Percentiles rank a stretch among this genome's conserved stretches.
phyloP scores from a whole-genome alignment of 2,888 invertebrate species.

The Syritta pipiens region DNA sequence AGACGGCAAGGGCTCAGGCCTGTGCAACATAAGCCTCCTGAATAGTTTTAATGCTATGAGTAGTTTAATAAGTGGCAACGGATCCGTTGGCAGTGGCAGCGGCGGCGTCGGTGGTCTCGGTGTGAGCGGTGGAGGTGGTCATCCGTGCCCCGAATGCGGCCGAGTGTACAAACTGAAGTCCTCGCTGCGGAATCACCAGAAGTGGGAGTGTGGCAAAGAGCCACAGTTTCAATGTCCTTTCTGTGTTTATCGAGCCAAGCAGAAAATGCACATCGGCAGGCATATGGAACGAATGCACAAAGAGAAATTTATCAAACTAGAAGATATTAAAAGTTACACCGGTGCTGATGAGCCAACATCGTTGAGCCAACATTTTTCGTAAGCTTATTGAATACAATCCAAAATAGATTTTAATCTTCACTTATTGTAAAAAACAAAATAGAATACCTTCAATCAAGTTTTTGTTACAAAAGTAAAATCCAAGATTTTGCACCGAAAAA shows the following conservation, averaged over 20 bases:
- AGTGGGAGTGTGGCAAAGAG: slow-evolving; percentile 92
- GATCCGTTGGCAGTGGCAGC: slow-evolving; percentile 70
- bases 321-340: slow-evolving; percentile 77
- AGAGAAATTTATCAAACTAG: slow-evolving; percentile 81
- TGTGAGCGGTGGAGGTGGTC: slow-evolving; percentile 80
- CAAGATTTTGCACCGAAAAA: slow-evolving; percentile 59
- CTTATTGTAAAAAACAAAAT: slow-evolving; percentile 19
- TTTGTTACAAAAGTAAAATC: slow-evolving; percentile 42
- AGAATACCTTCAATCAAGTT: slow-evolving; percentile 11
- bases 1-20: slow-evolving; percentile 71
- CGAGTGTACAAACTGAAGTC: slow-evolving; percentile 92
- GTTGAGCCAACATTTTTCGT: slow-evolving; percentile 77
- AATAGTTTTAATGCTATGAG: slow-evolving; percentile 78
- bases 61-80: slow-evolving; percentile 76
- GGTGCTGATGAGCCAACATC: slow-evolving; percentile 72
- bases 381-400: slow-evolving; percentile 71
- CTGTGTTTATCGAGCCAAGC: slow-evolving; percentile 91
- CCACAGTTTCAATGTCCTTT: slow-evolving; percentile 90
- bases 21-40: slow-evolving; percentile 76
- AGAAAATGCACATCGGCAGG: slow-evolving; percentile 90
- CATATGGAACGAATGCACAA: slow-evolving; percentile 92
- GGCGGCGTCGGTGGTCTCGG: slow-evolving; percentile 75
- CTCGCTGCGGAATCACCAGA: slow-evolving; percentile 89
- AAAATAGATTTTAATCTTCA: slow-evolving; percentile 15
- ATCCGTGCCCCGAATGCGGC: slow-evolving; percentile 90